These are phyloP conservation scores for Drosophila suzukii DNA, from an alignment of 1,140 invertebrate species.

Conservation along the genomic window DNA sequence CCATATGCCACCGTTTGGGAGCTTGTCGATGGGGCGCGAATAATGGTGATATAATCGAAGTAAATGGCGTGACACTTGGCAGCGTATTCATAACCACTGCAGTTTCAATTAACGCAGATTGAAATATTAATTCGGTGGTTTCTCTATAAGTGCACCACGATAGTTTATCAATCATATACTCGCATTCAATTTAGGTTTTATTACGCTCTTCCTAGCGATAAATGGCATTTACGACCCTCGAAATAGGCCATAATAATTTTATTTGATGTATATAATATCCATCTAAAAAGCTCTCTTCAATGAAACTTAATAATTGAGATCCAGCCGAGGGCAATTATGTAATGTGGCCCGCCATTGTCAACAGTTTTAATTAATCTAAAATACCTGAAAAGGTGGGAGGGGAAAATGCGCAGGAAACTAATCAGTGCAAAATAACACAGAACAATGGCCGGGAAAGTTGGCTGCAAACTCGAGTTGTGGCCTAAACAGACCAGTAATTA, in stretches of 20 bases:
- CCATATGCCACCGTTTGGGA: conserved; percentile 26
- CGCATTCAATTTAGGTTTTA: conserved; percentile 14
- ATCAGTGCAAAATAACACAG: conserved; percentile 29
- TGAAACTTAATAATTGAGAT: conserved; percentile 17
- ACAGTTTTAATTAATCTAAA: conserved; percentile 53
- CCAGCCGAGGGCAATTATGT: conserved; percentile 27
- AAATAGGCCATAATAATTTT: conserved; percentile 7
- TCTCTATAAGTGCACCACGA: not conserved
- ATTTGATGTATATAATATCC: not conserved
- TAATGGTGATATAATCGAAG: conserved; percentile 39
- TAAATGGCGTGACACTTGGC: conserved; percentile 36
- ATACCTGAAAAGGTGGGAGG: not conserved
- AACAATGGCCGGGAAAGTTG: conserved; percentile 40
- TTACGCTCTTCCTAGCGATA: conserved; percentile 6
- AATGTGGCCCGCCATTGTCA: conserved; percentile 21
- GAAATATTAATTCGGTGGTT: conserved; percentile 20
- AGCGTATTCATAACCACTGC: conserved; percentile 10
- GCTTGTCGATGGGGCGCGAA: not conserved
- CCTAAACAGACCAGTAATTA: conserved; percentile 17
- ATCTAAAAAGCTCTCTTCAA: conserved; percentile 1
- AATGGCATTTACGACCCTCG: not conserved
- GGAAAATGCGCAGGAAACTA: conserved; percentile 19
- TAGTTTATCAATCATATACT: conserved; percentile 20
- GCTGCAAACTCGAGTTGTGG: conserved; percentile 13
- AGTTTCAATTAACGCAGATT: conserved; percentile 22